Percentiles rank a stretch among this genome's conserved stretches.
phyloP scores from a whole-genome alignment of 2,888 invertebrate genomes.

The Drosophila austrosaltans region DNA sequence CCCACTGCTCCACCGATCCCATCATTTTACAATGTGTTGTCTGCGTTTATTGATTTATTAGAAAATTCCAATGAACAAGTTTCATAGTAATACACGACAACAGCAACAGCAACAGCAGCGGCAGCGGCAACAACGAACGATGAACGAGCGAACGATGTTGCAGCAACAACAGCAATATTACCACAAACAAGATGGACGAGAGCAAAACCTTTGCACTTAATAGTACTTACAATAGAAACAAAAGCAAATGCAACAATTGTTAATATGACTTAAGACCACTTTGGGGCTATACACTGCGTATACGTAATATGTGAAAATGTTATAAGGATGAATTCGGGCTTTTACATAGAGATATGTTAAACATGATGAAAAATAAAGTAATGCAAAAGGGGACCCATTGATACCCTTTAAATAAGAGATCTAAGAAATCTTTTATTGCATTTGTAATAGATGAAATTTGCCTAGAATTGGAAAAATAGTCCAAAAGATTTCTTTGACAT shows the following conservation, averaged over 20 bases:
- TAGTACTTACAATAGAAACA: constrained; percentile 37
- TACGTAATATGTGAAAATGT: constrained; percentile 33
- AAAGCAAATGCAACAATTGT: constrained; percentile 42
- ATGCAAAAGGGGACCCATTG: no score
- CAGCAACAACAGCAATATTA: constrained; percentile 50
- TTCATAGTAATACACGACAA: constrained; percentile 66
- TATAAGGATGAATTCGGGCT: no score
- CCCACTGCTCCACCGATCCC: not conserved
- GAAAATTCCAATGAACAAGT: constrained; percentile 82
- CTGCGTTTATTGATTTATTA: constrained; percentile 81
- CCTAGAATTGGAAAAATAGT: no score
- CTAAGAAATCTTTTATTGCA: no score
- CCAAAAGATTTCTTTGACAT: no score
- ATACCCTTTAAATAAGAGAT: no score
- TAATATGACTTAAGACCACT: constrained; percentile 46
- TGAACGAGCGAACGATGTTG: constrained; percentile 42
- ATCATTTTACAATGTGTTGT: constrained; percentile 66
- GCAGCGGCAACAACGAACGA: constrained; percentile 42
- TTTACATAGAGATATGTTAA: not conserved
- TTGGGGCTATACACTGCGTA: constrained; percentile 70
- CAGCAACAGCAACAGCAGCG: constrained; percentile 51
- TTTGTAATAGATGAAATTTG: no score
- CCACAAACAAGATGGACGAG: constrained; percentile 67
- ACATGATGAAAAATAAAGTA: no score
- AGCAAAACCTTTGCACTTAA: constrained; percentile 81